Conservation (phyloP, 2,888 invertebrate genomes). For the Hypena proboscidalis region DNA sequence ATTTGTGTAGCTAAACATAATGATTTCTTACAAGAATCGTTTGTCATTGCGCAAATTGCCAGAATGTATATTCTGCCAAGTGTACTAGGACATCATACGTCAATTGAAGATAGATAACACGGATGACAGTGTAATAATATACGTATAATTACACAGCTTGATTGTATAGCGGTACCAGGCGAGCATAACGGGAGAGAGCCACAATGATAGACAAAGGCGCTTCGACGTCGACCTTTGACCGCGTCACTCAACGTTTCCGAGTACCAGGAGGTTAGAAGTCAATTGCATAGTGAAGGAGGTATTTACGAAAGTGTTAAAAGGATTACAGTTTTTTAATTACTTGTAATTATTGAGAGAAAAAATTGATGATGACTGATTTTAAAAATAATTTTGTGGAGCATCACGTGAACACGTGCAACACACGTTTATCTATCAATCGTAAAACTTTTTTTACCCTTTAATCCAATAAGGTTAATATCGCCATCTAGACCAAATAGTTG, state of each 20-base stretch:
- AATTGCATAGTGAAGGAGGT: slow-evolving; percentile 43
- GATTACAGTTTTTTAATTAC: neutral
- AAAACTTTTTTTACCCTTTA: too few species aligned
- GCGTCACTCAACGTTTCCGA: slow-evolving; percentile 53
- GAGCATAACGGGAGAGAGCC: slow-evolving; percentile 46
- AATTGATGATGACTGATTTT: neutral
- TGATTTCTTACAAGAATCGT: too few species aligned
- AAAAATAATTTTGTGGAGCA: too few species aligned
- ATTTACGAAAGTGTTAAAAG: slow-evolving; percentile 17
- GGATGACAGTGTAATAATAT: slow-evolving; percentile 43
- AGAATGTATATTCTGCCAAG: neutral
- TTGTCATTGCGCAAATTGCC: neutral
- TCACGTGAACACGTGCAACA: too few species aligned
- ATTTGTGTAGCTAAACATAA: too few species aligned
- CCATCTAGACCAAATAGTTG: too few species aligned
- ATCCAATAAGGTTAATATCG: too few species aligned
- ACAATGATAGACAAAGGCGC: slow-evolving; percentile 55
- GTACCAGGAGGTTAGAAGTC: slow-evolving; percentile 52
- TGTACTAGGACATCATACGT: slow-evolving; percentile 7
- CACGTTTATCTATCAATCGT: too few species aligned
- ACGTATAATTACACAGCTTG: slow-evolving; percentile 57
- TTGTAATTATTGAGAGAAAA: neutral
- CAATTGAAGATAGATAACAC: slow-evolving; percentile 24
- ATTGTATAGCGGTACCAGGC: slow-evolving; percentile 64
- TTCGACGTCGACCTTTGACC: slow-evolving; percentile 54